Evolutionary conservation across 2,113 vertebrate species (phyloP).

Genomic region (Cyanoderma ruficeps): DNA sequence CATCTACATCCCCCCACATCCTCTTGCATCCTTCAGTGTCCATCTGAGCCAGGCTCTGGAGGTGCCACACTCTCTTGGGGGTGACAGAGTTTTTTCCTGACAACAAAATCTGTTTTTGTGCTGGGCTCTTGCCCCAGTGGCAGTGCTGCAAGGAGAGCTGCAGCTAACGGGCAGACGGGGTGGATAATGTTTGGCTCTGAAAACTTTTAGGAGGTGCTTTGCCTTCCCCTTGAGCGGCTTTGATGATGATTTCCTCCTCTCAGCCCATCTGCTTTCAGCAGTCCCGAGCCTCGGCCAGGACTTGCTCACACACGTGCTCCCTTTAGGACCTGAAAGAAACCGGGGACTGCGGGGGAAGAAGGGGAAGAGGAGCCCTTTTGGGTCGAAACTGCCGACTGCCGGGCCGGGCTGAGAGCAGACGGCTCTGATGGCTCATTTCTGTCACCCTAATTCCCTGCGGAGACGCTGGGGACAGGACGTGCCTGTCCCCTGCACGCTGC

Average conservation of each 20-base stretch:
- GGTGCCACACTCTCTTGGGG: fast-evolving
- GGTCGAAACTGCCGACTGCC: neutral
- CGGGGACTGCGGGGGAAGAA: neutral
- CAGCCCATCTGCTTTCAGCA: too few species aligned
- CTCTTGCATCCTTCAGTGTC: neutral
- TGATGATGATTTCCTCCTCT: neutral
- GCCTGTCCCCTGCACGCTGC: fast-evolving
- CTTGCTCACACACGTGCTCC: neutral
- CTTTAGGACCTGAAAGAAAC: neutral
- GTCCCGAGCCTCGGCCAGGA: neutral
- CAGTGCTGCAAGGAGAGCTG: neutral
- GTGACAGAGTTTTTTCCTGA: neutral
- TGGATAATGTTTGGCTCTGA: neutral
- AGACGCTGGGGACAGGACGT: fast-evolving
- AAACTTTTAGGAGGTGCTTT: neutral
- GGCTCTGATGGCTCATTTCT: neutral
- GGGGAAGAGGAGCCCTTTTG: neutral
- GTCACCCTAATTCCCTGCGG: neutral
- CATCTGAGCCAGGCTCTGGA: neutral
- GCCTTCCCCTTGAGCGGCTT: neutral
- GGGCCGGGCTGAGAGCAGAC: neutral
- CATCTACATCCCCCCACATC: neutral
- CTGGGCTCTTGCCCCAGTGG: neutral
- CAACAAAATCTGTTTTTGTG: neutral
- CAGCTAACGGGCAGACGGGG: neutral